Evolutionary conservation across 2,888 invertebrate genomes (phyloP).

Genomic region (Eutolmus rufibarbis): DNA sequence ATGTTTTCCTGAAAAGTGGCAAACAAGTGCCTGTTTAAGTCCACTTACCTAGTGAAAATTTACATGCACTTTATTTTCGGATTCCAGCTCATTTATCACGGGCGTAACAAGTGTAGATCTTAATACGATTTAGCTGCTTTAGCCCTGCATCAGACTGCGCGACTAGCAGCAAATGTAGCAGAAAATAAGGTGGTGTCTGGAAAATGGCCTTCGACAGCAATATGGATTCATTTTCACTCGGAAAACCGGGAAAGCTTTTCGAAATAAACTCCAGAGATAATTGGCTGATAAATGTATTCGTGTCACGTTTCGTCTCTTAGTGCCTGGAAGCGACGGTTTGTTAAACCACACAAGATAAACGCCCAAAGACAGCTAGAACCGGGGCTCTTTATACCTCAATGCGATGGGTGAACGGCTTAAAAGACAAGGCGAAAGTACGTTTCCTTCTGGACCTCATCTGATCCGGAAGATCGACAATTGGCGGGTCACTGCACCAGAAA

Average conservation of each 20-base stretch:
- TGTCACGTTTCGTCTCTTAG: not conserved
- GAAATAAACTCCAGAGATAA: not conserved
- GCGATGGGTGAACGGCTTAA: not conserved
- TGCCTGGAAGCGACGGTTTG: not conserved
- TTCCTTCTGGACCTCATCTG: not conserved
- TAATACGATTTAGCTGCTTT: not conserved
- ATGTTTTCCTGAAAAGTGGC: not conserved
- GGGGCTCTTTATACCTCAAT: not conserved
- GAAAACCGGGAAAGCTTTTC: not conserved
- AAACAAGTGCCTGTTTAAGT: not conserved
- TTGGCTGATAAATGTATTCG: not conserved
- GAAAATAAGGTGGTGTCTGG: not conserved
- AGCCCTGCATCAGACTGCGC: not conserved
- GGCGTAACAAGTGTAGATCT: not conserved
- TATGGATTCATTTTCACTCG: not conserved
- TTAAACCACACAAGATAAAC: not conserved
- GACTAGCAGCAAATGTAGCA: not conserved
- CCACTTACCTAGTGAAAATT: not conserved
- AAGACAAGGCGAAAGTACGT: not conserved
- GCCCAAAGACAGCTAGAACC: not conserved
- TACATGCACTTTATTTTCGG: not conserved
- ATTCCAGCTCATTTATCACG: not conserved
- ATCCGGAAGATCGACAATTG: not conserved
- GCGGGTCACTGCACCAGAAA: not conserved
- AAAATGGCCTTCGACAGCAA: not conserved